Base-by-base conservation (phyloP, 2,113 vertebrate species). In the Hippopotamus amphibius region DNA sequence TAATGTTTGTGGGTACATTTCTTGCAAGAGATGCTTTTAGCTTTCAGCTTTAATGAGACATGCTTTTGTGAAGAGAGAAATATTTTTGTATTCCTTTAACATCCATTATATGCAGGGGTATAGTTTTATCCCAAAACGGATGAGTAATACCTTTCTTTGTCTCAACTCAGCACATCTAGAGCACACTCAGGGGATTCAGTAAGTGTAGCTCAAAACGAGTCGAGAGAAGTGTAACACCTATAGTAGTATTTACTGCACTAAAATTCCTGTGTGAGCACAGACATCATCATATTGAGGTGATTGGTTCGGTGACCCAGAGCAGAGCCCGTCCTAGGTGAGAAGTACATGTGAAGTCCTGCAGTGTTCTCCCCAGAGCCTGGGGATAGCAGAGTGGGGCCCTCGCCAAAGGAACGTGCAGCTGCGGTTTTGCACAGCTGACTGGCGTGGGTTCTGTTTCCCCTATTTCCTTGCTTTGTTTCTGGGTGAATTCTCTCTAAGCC, bases 341-440 rank as follows among this genome's bases (percentile, higher is more conserved):
- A 80, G 46, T 3, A 8, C 8, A 1, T 83, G 16, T 30, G 28
- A 43, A 66, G 41, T 11, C n/a, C 57, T 12, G 13, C 11, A 5
- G 30, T 24, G 7, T 6, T 74, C 46, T 33, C 4, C 7, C 6
- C 2, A 7, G 71, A 92, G 33, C 59, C 59, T 12, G 21, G 48
- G 33, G 16, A 0, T 15, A 14, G 12, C 4, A 13, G 22, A 15
- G 5, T 16, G 13, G 68, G 16, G 33, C 77, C 77, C 53, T n/a
- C 1, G 2, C 77, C 53, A 26, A 0, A 16, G 53, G 33, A 65
- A 0, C 0, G 21, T 26, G 21, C 10, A 65, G 19, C 59, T 6
- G 7, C 5, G 7, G 48, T 30, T 93, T 24, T 19, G 28, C 33
- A 43, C 16, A 37, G 3, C 37, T 22, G 17, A 11, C 30, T 53